A percentile compares a stretch with the other conserved stretches of the same genome.
phyloP scores from a whole-genome alignment of 1,140 invertebrate species.

The Trinorchestia longiramus region DNA sequence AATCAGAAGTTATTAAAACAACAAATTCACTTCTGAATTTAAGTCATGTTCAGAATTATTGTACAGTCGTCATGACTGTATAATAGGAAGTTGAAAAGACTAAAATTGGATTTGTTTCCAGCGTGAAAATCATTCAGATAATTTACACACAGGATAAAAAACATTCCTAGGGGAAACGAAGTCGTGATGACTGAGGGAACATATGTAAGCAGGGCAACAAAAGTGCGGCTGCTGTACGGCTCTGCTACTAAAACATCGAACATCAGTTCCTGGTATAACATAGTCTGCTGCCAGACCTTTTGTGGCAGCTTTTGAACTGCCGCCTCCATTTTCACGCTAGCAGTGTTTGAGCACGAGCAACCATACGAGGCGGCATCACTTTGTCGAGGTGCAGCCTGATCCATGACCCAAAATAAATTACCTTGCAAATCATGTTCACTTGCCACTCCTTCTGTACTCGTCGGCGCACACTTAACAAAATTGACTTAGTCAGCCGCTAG shows the following conservation, averaged over 20 bases:
- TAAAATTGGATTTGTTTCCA: no score
- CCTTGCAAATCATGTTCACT: not conserved
- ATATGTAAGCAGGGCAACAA: not conserved
- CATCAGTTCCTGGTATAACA: not conserved
- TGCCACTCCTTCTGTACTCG: not conserved
- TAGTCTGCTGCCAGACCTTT: not conserved
- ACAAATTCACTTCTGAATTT: no score
- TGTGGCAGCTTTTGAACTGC: not conserved
- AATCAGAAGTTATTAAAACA: no score
- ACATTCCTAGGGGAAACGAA: not conserved
- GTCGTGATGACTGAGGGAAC: not conserved
- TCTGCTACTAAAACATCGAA: not conserved
- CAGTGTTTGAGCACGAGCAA: not conserved
- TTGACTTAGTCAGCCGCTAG: not conserved
- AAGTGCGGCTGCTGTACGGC: not conserved
- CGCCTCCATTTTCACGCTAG: not conserved
- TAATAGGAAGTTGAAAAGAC: no score
- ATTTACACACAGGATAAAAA: not conserved
- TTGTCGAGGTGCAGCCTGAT: not conserved
- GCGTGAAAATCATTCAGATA: not conserved
- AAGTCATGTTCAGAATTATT: no score
- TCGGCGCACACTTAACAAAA: not conserved
- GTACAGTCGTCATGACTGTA: not conserved
- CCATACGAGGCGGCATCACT: not conserved
- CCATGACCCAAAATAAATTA: not conserved